A percentile compares a stretch with the other conserved stretches of the same genome.
These are phyloP conservation scores for Hydrotaea diabolus DNA, from an alignment of 2,888 invertebrate genomes.

Conservation along the genomic window DNA sequence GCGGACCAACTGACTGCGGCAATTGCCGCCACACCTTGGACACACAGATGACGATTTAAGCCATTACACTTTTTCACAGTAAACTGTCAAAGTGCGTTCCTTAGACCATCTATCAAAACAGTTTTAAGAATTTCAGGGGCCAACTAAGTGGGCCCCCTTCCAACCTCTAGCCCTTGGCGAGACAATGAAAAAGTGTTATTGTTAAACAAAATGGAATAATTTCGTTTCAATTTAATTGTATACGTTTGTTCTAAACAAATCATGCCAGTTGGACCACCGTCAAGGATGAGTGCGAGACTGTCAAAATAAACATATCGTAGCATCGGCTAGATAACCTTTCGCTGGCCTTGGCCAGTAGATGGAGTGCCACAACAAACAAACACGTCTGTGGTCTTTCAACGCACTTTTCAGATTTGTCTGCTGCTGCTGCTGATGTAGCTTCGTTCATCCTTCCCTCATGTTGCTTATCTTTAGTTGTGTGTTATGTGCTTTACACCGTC, in stretches of 20 bases:
- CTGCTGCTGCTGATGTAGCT: too few species aligned
- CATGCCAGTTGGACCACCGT: neutral
- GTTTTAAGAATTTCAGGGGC: constrained; percentile 23
- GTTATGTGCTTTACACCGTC: neutral
- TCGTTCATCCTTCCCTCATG: neutral
- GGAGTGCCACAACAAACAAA: too few species aligned
- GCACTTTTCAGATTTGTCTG: constrained; percentile 4
- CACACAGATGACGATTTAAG: constrained; percentile 51
- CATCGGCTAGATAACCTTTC: constrained; percentile 21
- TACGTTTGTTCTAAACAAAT: neutral
- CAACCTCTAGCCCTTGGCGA: neutral
- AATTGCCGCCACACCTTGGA: constrained; percentile 51
- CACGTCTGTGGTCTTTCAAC: constrained; percentile 15
- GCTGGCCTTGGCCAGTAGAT: constrained; percentile 4
- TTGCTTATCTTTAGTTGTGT: neutral
- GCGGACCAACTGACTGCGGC: neutral
- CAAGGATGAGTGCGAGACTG: neutral
- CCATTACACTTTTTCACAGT: constrained; percentile 68
- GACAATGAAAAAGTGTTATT: neutral
- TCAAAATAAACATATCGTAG: neutral
- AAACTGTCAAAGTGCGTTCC: constrained; percentile 74
- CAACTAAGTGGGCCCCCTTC: too few species aligned
- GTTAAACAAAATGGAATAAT: neutral
- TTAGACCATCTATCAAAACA: constrained; percentile 74
- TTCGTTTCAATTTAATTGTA: neutral